Percentiles rank a stretch among this genome's conserved stretches.
These are phyloP conservation scores for Ethmia dodecea DNA, from an alignment of 2,888 invertebrate genomes.

Conservation along the genomic window DNA sequence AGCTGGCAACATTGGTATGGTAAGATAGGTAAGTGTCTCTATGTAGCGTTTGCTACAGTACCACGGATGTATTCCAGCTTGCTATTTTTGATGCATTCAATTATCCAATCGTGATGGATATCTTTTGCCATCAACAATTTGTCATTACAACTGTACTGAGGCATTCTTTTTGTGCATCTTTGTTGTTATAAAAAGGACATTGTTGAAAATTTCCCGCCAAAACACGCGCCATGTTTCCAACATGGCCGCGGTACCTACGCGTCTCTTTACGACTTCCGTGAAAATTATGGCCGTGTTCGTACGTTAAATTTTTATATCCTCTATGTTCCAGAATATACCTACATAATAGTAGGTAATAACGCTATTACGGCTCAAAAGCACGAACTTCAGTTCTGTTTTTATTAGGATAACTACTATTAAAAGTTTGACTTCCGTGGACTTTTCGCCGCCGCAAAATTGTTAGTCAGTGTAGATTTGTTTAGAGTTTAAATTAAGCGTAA, in stretches of 20 bases:
- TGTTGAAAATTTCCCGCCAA: slow-evolving; percentile 46
- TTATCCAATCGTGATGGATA: too few species aligned
- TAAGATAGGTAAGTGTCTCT: too few species aligned
- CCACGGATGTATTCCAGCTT: too few species aligned
- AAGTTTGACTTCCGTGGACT: background rate
- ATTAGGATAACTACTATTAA: slow-evolving; percentile 7
- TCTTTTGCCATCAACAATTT: too few species aligned
- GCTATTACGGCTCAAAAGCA: slow-evolving; percentile 39
- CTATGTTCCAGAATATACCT: slow-evolving; percentile 33
- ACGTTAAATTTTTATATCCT: slow-evolving; percentile 65
- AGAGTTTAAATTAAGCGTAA: background rate
- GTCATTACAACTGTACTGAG: too few species aligned
- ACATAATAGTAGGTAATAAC: slow-evolving; percentile 30
- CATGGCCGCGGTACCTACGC: slow-evolving; percentile 42
- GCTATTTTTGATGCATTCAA: too few species aligned
- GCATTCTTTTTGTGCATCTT: too few species aligned
- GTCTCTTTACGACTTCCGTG: slow-evolving; percentile 66
- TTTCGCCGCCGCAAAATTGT: background rate
- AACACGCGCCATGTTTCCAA: slow-evolving; percentile 51
- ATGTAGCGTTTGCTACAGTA: too few species aligned
- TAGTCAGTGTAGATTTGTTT: background rate
- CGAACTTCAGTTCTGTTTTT: slow-evolving; percentile 28
- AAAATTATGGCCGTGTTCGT: slow-evolving; percentile 61
- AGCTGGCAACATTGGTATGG: slow-evolving; percentile 5
- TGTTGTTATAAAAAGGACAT: slow-evolving; percentile 12